Conservation (phyloP, 2,797 vertebrate genomes). For the Oophaga sylvatica region DNA sequence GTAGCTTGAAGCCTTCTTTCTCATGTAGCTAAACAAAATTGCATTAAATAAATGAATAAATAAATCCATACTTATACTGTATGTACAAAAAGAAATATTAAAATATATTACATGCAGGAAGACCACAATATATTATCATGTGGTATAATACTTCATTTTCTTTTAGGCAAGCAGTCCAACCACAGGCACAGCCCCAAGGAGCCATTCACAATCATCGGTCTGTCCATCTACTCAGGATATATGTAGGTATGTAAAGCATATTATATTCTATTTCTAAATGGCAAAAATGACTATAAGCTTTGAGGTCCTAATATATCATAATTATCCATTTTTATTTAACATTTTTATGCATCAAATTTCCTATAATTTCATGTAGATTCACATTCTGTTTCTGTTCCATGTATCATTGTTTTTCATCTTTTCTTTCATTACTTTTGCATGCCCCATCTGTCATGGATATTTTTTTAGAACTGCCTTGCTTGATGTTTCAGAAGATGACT, state of each 20-base stretch:
- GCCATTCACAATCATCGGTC: conserved; percentile 82
- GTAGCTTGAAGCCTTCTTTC: too few species aligned
- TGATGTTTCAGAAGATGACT: conserved; percentile 80
- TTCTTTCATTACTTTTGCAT: conserved; percentile 70
- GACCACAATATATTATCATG: background rate
- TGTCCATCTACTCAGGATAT: conserved; percentile 91
- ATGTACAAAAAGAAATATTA: too few species aligned
- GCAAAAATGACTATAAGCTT: background rate
- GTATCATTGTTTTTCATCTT: conserved; percentile 68
- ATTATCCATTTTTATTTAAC: background rate
- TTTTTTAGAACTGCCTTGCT: conserved; percentile 78
- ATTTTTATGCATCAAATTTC: background rate
- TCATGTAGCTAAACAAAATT: too few species aligned
- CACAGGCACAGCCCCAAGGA: conserved; percentile 79
- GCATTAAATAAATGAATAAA: too few species aligned
- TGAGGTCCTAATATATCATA: conserved; percentile 1
- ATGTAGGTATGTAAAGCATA: conserved; percentile 83
- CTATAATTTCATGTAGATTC: background rate
- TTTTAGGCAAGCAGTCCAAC: conserved; percentile 92
- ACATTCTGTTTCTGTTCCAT: conserved; percentile 39
- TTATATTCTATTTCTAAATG: background rate
- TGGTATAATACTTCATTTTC: conserved; percentile 69
- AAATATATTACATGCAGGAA: background rate
- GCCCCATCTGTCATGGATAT: conserved; percentile 67
- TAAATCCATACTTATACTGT: too few species aligned